Base-by-base conservation (phyloP, 2,797 vertebrate genomes). In the Takifugu rubripes region DNA sequence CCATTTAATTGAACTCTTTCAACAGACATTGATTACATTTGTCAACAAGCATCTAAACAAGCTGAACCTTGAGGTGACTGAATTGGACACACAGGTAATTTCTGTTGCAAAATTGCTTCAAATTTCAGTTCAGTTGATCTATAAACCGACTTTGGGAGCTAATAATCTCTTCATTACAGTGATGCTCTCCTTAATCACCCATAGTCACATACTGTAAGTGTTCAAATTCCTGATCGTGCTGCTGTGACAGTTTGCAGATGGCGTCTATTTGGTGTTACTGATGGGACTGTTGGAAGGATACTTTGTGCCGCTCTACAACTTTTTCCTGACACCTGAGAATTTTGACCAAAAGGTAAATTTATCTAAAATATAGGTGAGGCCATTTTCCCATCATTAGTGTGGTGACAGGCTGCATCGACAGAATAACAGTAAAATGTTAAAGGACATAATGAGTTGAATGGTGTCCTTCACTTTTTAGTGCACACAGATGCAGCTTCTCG, bases 31-130 rank as follows among this genome's bases (percentile, higher is more conserved):
- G 72, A 98, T 99, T 85, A 98, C 97, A 1, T 99, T 99, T 61
- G 97, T 99, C 77, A 99, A 98, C 88, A 99, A 98, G 81, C 96
- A 99, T 72, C 92, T 98, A 75, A 99, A 98, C 86, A 99, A 99
- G 75, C 70, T 99, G 72, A 99, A 98, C 86, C 83, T 99, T 49
- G 97, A 99, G 83, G 97, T 98, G 72, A 95, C 96, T 7, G 96
- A 98, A 67, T 83, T 98, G 85, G 97, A 99, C 85, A 98, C 96
- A 0, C 97, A 98, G 96, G 97, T 98, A 40, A 40, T 14, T 12
- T 11, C 12, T 11, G 74, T 31, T 5, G 25, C 62, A 55, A 17
- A 17, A 17, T n/a, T 16, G 16, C 42, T 14, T 5, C 42, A 16
- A 16, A 43, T 43, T 16, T 15, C 42, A 6, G 14, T 42, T 43